Evolutionary conservation across 2,113 vertebrate genomes (phyloP), one percentile per base, ranked within the genome.

Genomic region (Phalacrocorax brasilianus): DNA sequence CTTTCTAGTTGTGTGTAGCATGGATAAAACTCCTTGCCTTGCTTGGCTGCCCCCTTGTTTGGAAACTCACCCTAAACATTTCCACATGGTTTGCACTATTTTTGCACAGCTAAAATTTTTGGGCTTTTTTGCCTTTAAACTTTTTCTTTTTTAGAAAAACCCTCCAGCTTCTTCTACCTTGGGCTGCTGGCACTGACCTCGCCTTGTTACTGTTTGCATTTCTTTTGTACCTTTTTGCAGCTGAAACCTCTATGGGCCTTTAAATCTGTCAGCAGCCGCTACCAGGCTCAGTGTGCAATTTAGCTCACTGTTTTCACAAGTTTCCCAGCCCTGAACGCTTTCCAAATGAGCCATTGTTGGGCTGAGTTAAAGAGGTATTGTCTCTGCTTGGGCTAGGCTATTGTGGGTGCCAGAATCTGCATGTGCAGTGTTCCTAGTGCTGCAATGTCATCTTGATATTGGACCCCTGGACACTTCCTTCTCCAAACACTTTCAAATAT

Each of bases 241-340:
- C 79, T 94, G 79, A 96, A 97, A 83, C 95, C 97, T 95, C 97
- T 49, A 2, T 68, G 77, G 96, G 86, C 93, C 91, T 96, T 96
- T 97, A 95, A 97, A 97, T 96, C 96, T 97, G 95, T 97, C 97
- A 96, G 82, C 97, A 96, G 92, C 91, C 14, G 82, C 96, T 97
- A 97, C 97, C 96, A 97, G 91, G 94, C 97, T 95, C 95, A 95
- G 93, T 97, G 85, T 97, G 96, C 93, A 97, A 87, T 95, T 97
- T 96, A 97, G 95, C 84, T 97, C 96, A 92, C 95, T 96, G 96
- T 97, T 97, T 97, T 96, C 96, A 96, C 95, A 97, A 97, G 93
- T 97, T 97, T 97, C 78, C 56, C 74, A 91, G 88, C 81, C 82
- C 92, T 84, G 94, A 97, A 97, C 0, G 2, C 68, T 96, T 97